phyloP scores from a whole-genome alignment of 2,113 vertebrate genomes.

The Crotophaga sulcirostris region DNA sequence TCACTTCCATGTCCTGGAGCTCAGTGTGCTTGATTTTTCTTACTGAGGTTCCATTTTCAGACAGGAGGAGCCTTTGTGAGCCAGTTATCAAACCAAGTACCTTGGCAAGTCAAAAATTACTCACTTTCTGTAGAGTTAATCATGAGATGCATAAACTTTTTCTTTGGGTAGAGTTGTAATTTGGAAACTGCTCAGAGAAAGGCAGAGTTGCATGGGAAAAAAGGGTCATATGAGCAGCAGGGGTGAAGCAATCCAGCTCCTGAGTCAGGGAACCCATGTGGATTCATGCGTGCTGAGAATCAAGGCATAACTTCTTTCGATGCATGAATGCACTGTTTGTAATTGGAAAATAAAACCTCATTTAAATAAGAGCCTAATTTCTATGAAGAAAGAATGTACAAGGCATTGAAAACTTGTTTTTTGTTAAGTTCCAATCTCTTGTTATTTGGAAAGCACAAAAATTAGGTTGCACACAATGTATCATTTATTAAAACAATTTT shows the following conservation, averaged over 20 bases:
- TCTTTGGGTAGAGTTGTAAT: background rate
- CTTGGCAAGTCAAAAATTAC: background rate
- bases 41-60: background rate
- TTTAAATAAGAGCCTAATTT: background rate
- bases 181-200: background rate
- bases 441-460: background rate
- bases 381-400: background rate
- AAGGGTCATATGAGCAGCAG: background rate
- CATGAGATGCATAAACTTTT: background rate
- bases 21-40: background rate
- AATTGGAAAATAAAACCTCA: background rate
- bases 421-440: background rate
- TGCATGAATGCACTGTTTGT: background rate
- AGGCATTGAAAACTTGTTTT: background rate
- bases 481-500: background rate
- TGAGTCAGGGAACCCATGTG: background rate
- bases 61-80: background rate
- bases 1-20: background rate
- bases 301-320: background rate
- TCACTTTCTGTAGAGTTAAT: background rate
- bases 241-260: background rate
- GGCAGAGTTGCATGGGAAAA: background rate
- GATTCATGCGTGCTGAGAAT: background rate
- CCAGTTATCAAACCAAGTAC: background rate
- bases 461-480: background rate